These are phyloP conservation scores for Parauchenoglanis ngamensis DNA, from an alignment of 2,797 vertebrate species.

Conservation along the genomic window DNA sequence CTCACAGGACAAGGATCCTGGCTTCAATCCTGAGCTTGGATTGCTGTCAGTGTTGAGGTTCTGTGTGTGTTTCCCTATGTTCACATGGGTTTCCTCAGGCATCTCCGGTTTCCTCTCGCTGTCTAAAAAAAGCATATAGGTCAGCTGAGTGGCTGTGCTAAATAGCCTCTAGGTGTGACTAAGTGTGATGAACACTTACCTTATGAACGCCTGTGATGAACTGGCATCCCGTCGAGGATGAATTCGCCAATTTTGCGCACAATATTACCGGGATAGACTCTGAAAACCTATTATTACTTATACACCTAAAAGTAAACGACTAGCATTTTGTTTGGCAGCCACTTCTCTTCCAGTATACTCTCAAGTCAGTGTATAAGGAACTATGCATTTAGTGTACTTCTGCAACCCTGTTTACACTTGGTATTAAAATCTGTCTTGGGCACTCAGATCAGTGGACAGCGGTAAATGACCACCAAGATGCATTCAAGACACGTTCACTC, in stretches of 20 bases:
- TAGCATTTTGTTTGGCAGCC: background rate
- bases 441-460: too few relatives aligned
- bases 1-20: too few relatives aligned
- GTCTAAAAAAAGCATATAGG: background rate
- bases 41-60: background rate
- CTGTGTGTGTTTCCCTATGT: background rate
- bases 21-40: background rate
- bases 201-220: background rate
- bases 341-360: background rate
- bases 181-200: too few relatives aligned
- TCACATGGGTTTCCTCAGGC: background rate
- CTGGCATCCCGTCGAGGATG: background rate
- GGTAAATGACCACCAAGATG: too few relatives aligned
- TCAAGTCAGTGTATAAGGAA: background rate
- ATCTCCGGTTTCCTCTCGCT: background rate
- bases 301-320: background rate
- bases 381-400: background rate
- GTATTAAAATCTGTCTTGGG: too few relatives aligned
- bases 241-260: background rate
- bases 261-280: background rate
- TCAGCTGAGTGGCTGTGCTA: background rate
- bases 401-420: too few relatives aligned
- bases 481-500: too few relatives aligned
- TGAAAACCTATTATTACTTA: background rate
- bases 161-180: background rate